Evolutionary conservation across 2,797 vertebrate genomes (phyloP).

Genomic region (Falco concolor): DNA sequence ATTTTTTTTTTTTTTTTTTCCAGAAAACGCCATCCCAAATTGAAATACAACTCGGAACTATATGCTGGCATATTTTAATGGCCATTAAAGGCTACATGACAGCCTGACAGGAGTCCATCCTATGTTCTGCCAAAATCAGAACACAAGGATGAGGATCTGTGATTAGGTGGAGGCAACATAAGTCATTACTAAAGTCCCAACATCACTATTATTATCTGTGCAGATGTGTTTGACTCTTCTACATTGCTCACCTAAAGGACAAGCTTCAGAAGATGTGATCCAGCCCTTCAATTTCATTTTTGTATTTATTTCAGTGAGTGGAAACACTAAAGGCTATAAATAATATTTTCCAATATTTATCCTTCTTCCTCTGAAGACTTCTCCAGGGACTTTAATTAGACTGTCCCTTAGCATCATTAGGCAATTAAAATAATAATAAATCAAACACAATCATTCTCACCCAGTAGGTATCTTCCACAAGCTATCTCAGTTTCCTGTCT

Average conservation of each 20-base stretch:
- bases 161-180: not conserved
- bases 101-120: not conserved
- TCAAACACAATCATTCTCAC: not conserved
- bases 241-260: not conserved
- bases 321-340: not conserved
- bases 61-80: not conserved
- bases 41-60: not conserved
- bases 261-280: not conserved
- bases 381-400: not conserved
- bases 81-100: not conserved
- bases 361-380: conserved; percentile 8
- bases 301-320: not conserved
- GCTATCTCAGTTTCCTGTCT: not conserved
- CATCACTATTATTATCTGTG: not conserved
- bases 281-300: not conserved
- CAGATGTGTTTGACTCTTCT: not conserved
- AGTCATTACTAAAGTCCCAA: not conserved
- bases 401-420: not conserved
- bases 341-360: conserved; percentile 13
- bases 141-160: not conserved
- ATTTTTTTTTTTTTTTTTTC: not conserved
- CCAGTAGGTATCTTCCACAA: not conserved
- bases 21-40: not conserved
- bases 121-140: not conserved
- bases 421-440: conserved; percentile 38